Conservation (phyloP, 2,797 vertebrate species). For the Hippopotamyrus pictus region DNA sequence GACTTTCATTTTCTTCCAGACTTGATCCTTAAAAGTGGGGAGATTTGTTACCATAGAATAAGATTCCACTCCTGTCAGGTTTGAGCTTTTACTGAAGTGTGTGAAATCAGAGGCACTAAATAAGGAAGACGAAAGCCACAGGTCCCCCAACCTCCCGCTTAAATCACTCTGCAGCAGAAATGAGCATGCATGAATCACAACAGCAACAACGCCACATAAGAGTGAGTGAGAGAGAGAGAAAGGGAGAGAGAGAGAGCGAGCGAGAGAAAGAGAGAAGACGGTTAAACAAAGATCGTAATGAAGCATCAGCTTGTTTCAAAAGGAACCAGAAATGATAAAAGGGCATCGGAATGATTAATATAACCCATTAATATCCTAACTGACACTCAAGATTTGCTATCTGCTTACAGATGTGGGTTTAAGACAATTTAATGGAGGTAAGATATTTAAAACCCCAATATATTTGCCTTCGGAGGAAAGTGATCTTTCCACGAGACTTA, state of each 20-base stretch:
- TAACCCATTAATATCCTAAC: neutral
- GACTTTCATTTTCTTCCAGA: neutral
- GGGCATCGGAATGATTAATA: neutral
- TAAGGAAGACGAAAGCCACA: neutral
- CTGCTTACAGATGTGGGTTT: neutral
- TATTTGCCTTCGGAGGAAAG: neutral
- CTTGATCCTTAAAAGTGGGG: neutral
- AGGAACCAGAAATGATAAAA: neutral
- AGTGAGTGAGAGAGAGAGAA: slow-evolving; percentile 4
- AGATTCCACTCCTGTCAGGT: neutral
- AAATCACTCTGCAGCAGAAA: neutral
- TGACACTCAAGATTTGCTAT: neutral
- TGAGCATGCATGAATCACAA: neutral
- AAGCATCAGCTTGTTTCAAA: slow-evolving; percentile 19
- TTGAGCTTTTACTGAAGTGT: neutral
- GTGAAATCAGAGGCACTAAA: neutral
- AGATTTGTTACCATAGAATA: neutral
- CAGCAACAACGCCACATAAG: neutral
- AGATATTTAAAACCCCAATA: neutral
- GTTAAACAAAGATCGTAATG: slow-evolving; percentile 23
- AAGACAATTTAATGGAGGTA: neutral
- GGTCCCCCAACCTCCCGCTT: neutral
- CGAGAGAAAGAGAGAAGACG: slow-evolving; percentile 29
- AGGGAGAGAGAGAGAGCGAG: neutral
- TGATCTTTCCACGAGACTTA: neutral